phyloP scores from a whole-genome alignment of 2,797 vertebrate species.

The Poeciliopsis infans region DNA sequence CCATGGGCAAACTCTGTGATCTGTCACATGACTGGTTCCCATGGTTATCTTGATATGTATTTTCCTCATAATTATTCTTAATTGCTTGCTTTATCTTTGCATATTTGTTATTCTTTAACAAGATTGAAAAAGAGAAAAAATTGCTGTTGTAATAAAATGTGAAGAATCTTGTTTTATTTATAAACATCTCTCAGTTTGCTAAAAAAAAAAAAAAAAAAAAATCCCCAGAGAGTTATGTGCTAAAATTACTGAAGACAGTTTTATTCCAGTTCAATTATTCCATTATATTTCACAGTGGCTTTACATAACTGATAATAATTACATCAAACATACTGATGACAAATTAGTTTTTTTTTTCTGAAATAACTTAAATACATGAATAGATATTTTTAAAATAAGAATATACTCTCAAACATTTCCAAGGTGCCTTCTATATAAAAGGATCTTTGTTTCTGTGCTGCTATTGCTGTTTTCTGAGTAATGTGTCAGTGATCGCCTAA shows the following conservation, averaged over 20 bases:
- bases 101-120: conserved; percentile 14
- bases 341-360: conserved; percentile 4
- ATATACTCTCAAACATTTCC: conserved; percentile 18
- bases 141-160: neutral
- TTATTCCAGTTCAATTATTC: conserved; percentile 11
- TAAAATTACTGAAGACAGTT: neutral
- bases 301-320: conserved; percentile 1
- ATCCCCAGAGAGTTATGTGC: neutral
- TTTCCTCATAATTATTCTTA: neutral
- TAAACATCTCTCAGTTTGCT: neutral
- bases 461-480: conserved; percentile 31
- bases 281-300: neutral
- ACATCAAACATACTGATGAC: conserved; percentile 2
- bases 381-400: neutral
- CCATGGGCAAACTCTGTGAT: conserved; percentile 51
- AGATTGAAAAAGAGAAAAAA: neutral
- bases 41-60: conserved; percentile 39
- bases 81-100: neutral
- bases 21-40: conserved; percentile 60
- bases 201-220: neutral
- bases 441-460: conserved; percentile 61
- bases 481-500: conserved; percentile 29
- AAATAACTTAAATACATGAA: conserved; percentile 14
- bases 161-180: neutral
- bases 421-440: conserved; percentile 46